Evolutionary conservation across 1,140 invertebrate species (phyloP), one percentile per base, ranked within the genome.

Genomic region (Drosophila kohkoa): DNA sequence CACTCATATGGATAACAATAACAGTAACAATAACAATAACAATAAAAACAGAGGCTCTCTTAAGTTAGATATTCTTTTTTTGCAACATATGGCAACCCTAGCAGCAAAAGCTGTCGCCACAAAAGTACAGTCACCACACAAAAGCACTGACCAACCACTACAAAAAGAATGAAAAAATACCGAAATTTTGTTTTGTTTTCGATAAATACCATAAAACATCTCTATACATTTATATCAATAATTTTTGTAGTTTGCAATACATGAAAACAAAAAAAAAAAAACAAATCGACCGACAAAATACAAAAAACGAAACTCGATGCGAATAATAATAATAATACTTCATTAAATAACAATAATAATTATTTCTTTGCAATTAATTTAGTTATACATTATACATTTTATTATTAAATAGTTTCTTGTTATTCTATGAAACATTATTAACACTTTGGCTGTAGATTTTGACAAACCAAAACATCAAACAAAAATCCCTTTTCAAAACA

Each of bases 401-500:
- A 65, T 72, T 57, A 32, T 25, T 66, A 51, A 13, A 38, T 46
- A 74, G 65, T 75, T 67, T 77, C 25, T 66, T 60, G 62, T 77
- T 77, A 62, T 77, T 63, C 35, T 85, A 78, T 77, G 72, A 81
- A 80, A 82, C 46, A 86, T 63, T 76, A 82, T 91, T 91, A 91
- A 91, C 88, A 76, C 66, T 88, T 85, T 91, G 88, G 89, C 88
- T 91, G 88, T 91, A 91, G 88, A 89, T 91, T 89, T 89, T 79
- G 86, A 89, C 85, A 88, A 88, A 79, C 51, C 68, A 62, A 52
- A 82, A 76, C 57, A 81, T 30, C 55, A 75, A 75, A 68, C 69
- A 60, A 55, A 65, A 62, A 46, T 51, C 52, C 51, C 35, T 10
- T 55, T 60, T 71, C 66, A 68, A 78, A 85, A 51, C 38, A 58